Percentiles rank a stretch among this genome's conserved stretches.
Conservation (phyloP, 37 sponge, comb jelly and placozoan genomes). For the Tethya wilhelma region DNA sequence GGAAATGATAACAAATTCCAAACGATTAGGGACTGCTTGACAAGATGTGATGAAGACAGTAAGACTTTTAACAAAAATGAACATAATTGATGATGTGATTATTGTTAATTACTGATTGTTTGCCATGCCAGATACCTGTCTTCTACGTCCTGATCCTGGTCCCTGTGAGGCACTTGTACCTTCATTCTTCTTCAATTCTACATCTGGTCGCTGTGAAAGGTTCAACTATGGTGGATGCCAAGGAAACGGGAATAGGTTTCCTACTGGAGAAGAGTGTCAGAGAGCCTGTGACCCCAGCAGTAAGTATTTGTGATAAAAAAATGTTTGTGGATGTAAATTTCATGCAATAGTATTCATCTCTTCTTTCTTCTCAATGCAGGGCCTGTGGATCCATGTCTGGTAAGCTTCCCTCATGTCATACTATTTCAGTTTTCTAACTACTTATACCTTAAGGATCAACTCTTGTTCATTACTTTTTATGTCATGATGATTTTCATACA, state of each 20-base stretch:
- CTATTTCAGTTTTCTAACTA: background rate
- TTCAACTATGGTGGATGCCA: constrained; percentile 55
- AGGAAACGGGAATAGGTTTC: constrained; percentile 51
- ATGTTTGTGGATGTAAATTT: background rate
- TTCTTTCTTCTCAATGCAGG: background rate
- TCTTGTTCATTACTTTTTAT: background rate
- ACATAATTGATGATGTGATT: background rate
- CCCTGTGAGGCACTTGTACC: constrained; percentile 11
- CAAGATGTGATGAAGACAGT: constrained; percentile 5
- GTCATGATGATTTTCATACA: background rate
- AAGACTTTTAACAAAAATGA: background rate
- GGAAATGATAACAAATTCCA: constrained; percentile 33
- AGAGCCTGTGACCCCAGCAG: constrained; percentile 3
- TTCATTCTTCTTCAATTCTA: constrained; percentile 39
- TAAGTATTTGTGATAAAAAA: background rate
- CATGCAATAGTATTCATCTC: background rate
- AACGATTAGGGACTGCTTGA: constrained; percentile 19
- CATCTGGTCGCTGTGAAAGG: constrained; percentile 30
- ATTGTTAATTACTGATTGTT: background rate
- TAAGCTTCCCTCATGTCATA: background rate
- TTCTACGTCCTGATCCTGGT: background rate
- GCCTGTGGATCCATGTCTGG: background rate
- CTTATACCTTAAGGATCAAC: background rate
- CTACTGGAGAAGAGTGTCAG: background rate
- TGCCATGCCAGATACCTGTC: constrained; percentile 7